Percentiles rank a stretch among this genome's conserved stretches.
Conservation (phyloP, 1,140 invertebrate genomes). For the Oreohelix idahoensis region DNA sequence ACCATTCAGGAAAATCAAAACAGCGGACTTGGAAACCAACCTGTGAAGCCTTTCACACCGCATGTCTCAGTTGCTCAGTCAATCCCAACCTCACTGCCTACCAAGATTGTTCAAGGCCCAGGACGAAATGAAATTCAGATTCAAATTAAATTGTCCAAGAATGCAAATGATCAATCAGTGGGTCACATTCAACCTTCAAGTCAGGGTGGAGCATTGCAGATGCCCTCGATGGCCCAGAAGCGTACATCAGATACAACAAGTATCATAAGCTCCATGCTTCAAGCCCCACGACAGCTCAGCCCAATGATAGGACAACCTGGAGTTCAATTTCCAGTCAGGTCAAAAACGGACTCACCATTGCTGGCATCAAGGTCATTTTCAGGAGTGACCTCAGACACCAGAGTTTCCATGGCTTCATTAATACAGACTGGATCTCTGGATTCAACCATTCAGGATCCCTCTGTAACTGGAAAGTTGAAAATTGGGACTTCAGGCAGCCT, state of each 20-base stretch:
- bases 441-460: neutral
- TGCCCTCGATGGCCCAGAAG: neutral
- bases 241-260: neutral
- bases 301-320: conserved; percentile 46
- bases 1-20: conserved; percentile 15
- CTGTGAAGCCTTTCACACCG: neutral
- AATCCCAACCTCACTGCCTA: neutral
- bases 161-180: conserved; percentile 10
- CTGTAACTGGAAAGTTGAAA: neutral
- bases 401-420: neutral
- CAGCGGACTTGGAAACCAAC: neutral
- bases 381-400: neutral
- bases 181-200: neutral
- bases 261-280: conserved; percentile 38
- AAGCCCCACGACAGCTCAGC: conserved; percentile 26
- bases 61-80: neutral
- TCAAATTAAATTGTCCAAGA: conserved; percentile 41
- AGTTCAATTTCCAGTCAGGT: conserved; percentile 39
- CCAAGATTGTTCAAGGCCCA: conserved; percentile 36
- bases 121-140: conserved; percentile 44
- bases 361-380: conserved; percentile 26
- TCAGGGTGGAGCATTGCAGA: neutral
- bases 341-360: conserved; percentile 23
- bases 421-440: conserved; percentile 29
- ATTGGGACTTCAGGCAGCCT: conserved; percentile 19